A percentile compares a stretch with the other conserved stretches of the same genome.
Conservation (phyloP, 1,140 invertebrate genomes). For the Drosophila yakuba region DNA sequence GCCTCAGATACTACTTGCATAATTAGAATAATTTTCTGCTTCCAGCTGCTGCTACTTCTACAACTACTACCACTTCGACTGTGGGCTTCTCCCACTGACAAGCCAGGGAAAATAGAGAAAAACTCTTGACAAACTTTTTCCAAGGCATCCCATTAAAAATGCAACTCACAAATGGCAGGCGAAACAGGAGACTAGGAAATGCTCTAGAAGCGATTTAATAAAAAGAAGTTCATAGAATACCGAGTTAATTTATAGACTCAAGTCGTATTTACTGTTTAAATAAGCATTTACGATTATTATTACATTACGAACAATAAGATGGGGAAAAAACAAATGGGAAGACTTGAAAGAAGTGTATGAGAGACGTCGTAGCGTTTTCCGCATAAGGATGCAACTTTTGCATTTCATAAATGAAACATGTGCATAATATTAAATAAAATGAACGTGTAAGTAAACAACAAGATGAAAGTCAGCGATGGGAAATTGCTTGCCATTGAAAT, state of each 20-base stretch:
- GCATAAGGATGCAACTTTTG: conserved; percentile 70
- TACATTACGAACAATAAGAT: background rate
- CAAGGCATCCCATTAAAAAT: conserved; percentile 41
- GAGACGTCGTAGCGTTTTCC: conserved; percentile 7
- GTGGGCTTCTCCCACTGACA: background rate
- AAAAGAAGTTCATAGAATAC: background rate
- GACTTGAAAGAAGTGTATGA: conserved; percentile 1
- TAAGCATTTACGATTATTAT: too few species aligned
- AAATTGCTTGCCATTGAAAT: conserved; percentile 59
- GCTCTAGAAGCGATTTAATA: background rate
- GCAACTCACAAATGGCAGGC: conserved; percentile 18
- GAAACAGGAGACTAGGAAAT: conserved; percentile 16
- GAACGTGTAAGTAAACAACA: conserved; percentile 57
- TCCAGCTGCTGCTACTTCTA: conserved; percentile 20
- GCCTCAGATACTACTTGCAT: conserved; percentile 42
- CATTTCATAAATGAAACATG: conserved; percentile 83
- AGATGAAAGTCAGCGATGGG: conserved; percentile 24
- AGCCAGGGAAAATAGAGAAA: conserved; percentile 16
- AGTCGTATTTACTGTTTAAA: background rate
- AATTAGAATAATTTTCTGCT: conserved; percentile 53
- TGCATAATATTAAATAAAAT: conserved; percentile 73
- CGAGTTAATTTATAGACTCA: background rate
- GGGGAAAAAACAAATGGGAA: background rate
- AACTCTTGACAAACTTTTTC: conserved; percentile 47
- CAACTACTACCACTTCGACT: conserved; percentile 8